Evolutionary conservation across 2,888 invertebrate genomes (phyloP), one percentile per base, ranked within the genome.

Genomic region (Philonicus albiceps): DNA sequence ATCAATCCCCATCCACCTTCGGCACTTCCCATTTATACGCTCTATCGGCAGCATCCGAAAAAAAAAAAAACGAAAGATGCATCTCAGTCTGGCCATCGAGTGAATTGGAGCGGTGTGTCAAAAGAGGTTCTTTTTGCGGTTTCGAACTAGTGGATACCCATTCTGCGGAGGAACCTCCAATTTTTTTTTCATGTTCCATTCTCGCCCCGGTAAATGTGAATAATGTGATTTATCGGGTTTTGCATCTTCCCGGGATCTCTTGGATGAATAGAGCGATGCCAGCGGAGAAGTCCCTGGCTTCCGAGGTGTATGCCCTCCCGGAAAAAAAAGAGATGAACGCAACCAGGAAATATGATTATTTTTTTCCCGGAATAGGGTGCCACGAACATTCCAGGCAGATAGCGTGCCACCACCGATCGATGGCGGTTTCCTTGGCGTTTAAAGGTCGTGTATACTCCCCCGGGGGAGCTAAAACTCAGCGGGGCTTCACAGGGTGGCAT

Each of bases 341-440:
- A 76, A 27, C 27, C 78, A 49, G 78, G 49, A 78, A 78, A 78
- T 78, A 78, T 78, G 78, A 78, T 78, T 78, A 78, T 78, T 22
- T 6, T 22, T 6, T n/a, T n/a, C 16, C 78, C 13, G 43, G 78
- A 78, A 78, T 78, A 78, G 49, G 43, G 30, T 78, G 49, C 49
- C 30, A 22, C 5, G 76, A 75, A 40, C 40, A 76, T 64, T 27
- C 64, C 64, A 64, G 27, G 22, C 7, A 64, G 64, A 64, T 27
- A 64, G 27, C 22, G 64, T 64, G 64, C 22, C 27, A 64, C 22
- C 22, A 64, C 22, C 22, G 64, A 64, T 64, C 64, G 64, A 64
- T 64, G 11, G 27, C 27, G 64, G 64, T 64, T 64, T 27, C 64
- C 27, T 64, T 19, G 11, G 64, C 13, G 64, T 64, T 22, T 64